Conservation (phyloP, 2,888 invertebrate genomes). For the Ormyrus labotus region DNA sequence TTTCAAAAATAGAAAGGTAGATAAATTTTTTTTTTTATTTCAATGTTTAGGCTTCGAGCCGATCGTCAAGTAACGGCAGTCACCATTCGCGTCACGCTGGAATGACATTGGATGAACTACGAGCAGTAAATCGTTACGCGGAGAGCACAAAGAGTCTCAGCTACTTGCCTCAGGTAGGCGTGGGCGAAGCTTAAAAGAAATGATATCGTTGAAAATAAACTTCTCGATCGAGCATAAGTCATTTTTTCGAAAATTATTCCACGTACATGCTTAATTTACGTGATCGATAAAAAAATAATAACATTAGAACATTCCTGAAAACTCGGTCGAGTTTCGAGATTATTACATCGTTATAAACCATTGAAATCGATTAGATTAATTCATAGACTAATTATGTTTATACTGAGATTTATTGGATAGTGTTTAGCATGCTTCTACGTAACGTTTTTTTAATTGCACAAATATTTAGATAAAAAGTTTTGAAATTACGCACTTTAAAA, state of each 20-base stretch:
- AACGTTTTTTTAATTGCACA: constrained; percentile 40
- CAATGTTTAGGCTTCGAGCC: constrained; percentile 75
- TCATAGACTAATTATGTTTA: constrained; percentile 38
- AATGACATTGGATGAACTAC: constrained; percentile 89
- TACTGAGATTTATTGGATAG: constrained; percentile 25
- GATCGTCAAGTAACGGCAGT: constrained; percentile 83
- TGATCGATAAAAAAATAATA: constrained; percentile 33
- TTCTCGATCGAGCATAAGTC: constrained; percentile 45
- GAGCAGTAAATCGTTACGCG: constrained; percentile 92
- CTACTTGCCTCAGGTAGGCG: constrained; percentile 91
- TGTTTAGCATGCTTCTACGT: constrained; percentile 43
- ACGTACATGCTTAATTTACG: constrained; percentile 34
- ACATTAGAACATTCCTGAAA: constrained; percentile 53
- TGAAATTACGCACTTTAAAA: constrained; percentile 42
- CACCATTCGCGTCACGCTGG: constrained; percentile 84
- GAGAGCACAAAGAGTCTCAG: constrained; percentile 94
- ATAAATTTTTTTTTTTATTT: constrained; percentile 7
- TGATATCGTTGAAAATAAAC: constrained; percentile 40
- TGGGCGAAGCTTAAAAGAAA: constrained; percentile 67
- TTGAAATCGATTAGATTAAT: constrained; percentile 40
- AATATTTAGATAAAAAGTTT: constrained; percentile 31
- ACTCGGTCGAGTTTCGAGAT: constrained; percentile 43
- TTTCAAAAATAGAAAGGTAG: background rate
- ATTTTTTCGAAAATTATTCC: constrained; percentile 24
- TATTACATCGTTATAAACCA: constrained; percentile 45